Percentiles rank a stretch among this genome's conserved stretches.
Evolutionary conservation across 2,113 vertebrate genomes (phyloP).

Genomic region (Campylorhamphus procurvoides): DNA sequence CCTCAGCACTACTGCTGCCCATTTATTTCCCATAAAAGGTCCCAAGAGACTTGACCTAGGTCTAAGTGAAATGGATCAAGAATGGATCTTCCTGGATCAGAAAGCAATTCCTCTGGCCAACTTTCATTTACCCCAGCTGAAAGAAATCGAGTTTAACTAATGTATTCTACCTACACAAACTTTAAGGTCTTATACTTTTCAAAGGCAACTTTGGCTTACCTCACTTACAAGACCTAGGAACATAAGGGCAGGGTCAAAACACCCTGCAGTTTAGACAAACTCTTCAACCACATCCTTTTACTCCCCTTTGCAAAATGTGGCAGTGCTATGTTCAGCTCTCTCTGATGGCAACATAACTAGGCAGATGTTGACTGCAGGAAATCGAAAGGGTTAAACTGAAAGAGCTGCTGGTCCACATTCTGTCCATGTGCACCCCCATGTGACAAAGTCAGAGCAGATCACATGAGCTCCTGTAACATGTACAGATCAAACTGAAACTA

Average conservation of each 20-base stretch:
- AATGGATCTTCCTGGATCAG: neutral
- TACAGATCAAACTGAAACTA: neutral
- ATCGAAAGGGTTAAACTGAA: neutral
- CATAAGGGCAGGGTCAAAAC: neutral
- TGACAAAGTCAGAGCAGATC: neutral
- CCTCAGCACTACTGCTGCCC: neutral
- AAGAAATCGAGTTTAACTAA: neutral
- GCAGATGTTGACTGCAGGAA: neutral
- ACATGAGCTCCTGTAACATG: neutral
- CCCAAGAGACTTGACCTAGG: neutral
- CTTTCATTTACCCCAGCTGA: neutral
- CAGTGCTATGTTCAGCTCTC: neutral
- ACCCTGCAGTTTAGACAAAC: neutral
- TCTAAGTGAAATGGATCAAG: neutral
- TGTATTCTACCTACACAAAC: neutral
- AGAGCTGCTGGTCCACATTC: neutral
- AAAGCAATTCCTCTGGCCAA: neutral
- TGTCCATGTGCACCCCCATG: neutral
- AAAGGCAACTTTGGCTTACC: neutral
- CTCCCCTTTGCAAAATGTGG: neutral
- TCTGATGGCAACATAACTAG: neutral
- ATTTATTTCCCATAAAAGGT: neutral
- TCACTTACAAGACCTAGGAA: neutral
- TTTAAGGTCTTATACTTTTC: neutral
- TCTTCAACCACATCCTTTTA: neutral